Base-by-base conservation (phyloP, 2,797 vertebrate genomes). In the Helostoma temminkii region DNA sequence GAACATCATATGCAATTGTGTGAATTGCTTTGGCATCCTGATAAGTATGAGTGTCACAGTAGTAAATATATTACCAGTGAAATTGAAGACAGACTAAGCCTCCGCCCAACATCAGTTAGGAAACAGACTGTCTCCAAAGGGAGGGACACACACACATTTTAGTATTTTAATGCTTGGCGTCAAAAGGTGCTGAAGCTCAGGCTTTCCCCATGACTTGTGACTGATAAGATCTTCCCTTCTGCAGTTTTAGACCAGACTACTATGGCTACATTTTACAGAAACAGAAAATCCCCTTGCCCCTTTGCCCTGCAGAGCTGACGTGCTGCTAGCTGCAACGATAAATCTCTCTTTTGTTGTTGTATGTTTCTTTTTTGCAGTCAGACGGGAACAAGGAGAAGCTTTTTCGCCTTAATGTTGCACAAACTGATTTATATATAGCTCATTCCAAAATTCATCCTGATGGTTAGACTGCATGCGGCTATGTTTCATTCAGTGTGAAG, bases 1-100 rank as follows among this genome's bases (percentile, higher is more conserved):
- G 24, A 15, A 71, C 65, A 63, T 74, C 58, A 56, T 36, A 22
- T 53, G 58, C 39, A 55, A 37, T 53, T 42, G 28, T 47, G 54
- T 59, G 39, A 75, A 69, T 60, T 25, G 45, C 34, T 7, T 42
- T 58, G 41, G 66, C 67, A 43, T 43, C 11, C 18, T n/a, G 24
- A 41, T 50, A 45, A 57, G 47, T 22, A 3, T 39, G 45, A 57
- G 26, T 71, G 80, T 76, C 80, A 71, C 0, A 0, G 49, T 18
- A 19, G 22, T 67, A 9, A 81, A 73, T 37, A 72, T 68, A 74
- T 73, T 21, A 41, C 28, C 60, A 54, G 24, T 48, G 22, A 68
- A 71, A 85, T 71, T 63, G 55, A 67, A 82, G 57, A 68, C 78
- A 85, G 73, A 53, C 9, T 1, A 34, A 24, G 65, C 41, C 74